phyloP scores from a whole-genome alignment of 2,888 invertebrate species.

The Lasioglossum calceatum region DNA sequence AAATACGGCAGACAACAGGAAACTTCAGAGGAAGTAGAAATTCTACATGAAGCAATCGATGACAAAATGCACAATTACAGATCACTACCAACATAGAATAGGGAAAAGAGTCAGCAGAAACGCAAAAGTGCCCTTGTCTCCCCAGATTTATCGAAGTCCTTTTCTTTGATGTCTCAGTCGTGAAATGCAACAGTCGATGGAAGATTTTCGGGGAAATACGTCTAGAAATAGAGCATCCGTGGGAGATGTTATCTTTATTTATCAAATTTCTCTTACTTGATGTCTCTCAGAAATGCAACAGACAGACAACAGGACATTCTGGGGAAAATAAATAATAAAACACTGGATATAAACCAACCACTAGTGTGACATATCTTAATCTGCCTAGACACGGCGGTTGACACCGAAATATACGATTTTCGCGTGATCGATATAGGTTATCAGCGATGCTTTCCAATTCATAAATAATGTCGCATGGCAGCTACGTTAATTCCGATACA shows the following conservation, averaged over 20 bases:
- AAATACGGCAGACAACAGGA: background rate
- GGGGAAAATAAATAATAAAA: background rate
- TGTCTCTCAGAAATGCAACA: background rate
- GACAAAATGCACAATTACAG: background rate
- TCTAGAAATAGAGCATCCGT: background rate
- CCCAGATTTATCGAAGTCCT: background rate
- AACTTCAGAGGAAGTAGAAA: background rate
- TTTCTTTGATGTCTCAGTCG: background rate
- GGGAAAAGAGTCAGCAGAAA: background rate
- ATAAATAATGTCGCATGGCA: conserved; percentile 50
- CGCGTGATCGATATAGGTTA: conserved; percentile 30
- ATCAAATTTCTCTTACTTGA: background rate
- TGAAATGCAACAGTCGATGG: background rate
- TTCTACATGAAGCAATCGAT: background rate
- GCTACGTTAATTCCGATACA: conserved; percentile 32
- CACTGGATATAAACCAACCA: conserved; percentile 9
- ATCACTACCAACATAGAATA: background rate
- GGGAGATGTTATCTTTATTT: background rate
- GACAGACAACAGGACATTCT: background rate
- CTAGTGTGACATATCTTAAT: background rate
- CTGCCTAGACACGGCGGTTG: background rate
- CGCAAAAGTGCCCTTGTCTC: background rate
- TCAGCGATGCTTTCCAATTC: conserved; percentile 38
- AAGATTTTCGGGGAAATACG: background rate
- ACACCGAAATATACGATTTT: conserved; percentile 44